A percentile compares a stretch with the other conserved stretches of the same genome.
phyloP scores from a whole-genome alignment of 2,797 vertebrate species.

The Loriculus beryllinus region DNA sequence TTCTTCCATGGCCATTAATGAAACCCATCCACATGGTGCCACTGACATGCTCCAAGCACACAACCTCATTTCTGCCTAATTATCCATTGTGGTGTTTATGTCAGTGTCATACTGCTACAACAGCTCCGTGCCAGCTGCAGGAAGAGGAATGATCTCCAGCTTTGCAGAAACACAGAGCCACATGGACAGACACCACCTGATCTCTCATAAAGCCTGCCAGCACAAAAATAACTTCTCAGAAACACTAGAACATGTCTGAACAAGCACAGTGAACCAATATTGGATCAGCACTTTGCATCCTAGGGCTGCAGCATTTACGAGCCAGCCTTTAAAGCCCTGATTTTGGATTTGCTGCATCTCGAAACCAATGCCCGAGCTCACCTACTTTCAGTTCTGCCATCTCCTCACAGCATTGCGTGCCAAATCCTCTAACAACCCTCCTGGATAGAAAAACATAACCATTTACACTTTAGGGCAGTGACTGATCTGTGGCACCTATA shows the following conservation, averaged over 20 bases:
- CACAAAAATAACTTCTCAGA: slow-evolving; percentile 62
- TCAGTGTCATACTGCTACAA: neutral
- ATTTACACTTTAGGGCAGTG: neutral
- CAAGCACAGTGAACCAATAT: neutral
- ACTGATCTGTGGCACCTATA: slow-evolving; percentile 4
- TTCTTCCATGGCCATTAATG: accelerated
- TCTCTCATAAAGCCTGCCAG: slow-evolving; percentile 42
- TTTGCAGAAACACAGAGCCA: neutral
- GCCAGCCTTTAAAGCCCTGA: slow-evolving; percentile 9
- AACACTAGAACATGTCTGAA: slow-evolving; percentile 31
- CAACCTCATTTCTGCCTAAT: neutral
- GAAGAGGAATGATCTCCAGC: slow-evolving; percentile 1
- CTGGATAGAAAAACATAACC: slow-evolving; percentile 9
- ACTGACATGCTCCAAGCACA: neutral
- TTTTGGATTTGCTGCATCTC: slow-evolving; percentile 24
- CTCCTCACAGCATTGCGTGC: neutral
- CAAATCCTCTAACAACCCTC: neutral
- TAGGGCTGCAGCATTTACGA: neutral
- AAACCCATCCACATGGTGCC: accelerated
- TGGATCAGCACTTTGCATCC: slow-evolving; percentile 27
- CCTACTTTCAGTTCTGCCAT: neutral
- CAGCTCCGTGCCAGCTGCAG: slow-evolving; percentile 11
- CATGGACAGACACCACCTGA: slow-evolving; percentile 52
- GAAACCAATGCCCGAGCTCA: neutral
- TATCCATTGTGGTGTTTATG: neutral